phyloP scores from a whole-genome alignment of 1,140 invertebrate genomes.

The Linepithema humile region DNA sequence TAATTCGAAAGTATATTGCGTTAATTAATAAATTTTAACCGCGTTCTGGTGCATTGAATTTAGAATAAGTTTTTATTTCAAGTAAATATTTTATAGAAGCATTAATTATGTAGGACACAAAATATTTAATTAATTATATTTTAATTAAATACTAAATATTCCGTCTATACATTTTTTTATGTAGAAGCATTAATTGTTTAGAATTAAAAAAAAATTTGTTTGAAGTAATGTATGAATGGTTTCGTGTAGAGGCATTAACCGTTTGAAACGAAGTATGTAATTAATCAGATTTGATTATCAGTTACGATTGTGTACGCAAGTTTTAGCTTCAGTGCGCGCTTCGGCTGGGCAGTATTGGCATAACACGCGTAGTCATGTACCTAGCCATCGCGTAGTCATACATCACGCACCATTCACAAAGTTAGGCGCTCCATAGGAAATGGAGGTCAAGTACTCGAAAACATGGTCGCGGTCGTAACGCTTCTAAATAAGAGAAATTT shows the following conservation, averaged over 20 bases:
- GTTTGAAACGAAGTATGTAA: not conserved
- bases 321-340: not conserved
- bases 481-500: slow-evolving; percentile 44
- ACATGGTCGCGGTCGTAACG: slow-evolving; percentile 16
- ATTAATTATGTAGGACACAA: too few relatives aligned
- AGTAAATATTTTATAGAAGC: too few relatives aligned
- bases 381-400: not conserved
- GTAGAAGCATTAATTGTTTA: too few relatives aligned
- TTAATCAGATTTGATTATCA: not conserved
- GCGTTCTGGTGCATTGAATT: too few relatives aligned
- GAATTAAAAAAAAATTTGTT: too few relatives aligned
- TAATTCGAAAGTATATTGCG: too few relatives aligned
- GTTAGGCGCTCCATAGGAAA: slow-evolving; percentile 23
- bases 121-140: too few relatives aligned
- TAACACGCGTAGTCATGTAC: not conserved
- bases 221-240: not conserved
- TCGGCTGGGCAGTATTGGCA: not conserved
- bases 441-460: slow-evolving; percentile 61
- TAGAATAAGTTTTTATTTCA: too few relatives aligned
- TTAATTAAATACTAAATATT: too few relatives aligned
- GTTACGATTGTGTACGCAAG: not conserved
- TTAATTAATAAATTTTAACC: too few relatives aligned
- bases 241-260: not conserved
- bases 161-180: too few relatives aligned
- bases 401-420: not conserved